Evolutionary conservation across 2,888 invertebrate species (phyloP).

Genomic region (Orthosia gothica): DNA sequence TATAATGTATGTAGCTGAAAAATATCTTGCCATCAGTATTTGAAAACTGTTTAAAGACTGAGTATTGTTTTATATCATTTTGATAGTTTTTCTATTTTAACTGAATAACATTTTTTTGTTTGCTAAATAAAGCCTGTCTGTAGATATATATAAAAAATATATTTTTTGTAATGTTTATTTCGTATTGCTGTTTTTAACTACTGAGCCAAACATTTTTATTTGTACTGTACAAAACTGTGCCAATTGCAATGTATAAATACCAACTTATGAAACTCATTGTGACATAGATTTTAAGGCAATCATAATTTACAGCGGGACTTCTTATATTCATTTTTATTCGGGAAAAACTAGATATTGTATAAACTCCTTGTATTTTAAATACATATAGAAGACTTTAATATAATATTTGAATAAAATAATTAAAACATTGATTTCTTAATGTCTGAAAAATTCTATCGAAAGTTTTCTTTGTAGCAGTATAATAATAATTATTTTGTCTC

Average conservation of each 20-base stretch:
- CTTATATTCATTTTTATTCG: background rate
- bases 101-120: constrained; percentile 8
- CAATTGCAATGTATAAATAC: constrained; percentile 48
- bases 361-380: background rate
- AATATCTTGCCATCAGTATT: constrained; percentile 37
- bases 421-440: background rate
- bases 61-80: constrained; percentile 43
- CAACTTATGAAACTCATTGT: constrained; percentile 49
- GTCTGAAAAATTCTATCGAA: background rate
- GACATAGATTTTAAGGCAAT: constrained; percentile 42
- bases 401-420: background rate
- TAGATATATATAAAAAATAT: background rate
- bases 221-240: constrained; percentile 45
- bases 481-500: constrained; percentile 2
- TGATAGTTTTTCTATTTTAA: constrained; percentile 11
- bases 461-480: constrained; percentile 23
- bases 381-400: background rate
- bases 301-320: constrained; percentile 53
- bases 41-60: constrained; percentile 64
- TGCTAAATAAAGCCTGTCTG: background rate
- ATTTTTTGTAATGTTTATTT: background rate
- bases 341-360: background rate
- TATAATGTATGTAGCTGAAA: constrained; percentile 47
- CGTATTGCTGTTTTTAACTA: background rate
- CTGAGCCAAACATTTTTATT: constrained; percentile 18